phyloP scores from a whole-genome alignment of 2,797 vertebrate species.

The Macropus fuliginosus region DNA sequence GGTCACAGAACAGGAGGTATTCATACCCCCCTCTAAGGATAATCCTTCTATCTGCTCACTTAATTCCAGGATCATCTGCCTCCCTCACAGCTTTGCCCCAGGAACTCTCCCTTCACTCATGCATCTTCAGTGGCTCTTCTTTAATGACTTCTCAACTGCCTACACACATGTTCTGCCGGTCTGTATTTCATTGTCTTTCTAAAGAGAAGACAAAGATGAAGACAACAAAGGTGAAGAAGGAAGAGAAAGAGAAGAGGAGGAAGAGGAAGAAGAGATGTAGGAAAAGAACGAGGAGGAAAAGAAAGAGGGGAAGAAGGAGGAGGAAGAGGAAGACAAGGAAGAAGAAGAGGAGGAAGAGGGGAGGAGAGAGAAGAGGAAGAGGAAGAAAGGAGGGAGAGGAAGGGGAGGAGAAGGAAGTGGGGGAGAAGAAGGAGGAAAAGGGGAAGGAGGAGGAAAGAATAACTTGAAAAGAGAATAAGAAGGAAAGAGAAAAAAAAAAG shows the following conservation, averaged over 20 bases:
- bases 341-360: not conserved
- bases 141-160: not conserved
- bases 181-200: not conserved
- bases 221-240: not conserved
- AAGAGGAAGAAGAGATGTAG: not conserved
- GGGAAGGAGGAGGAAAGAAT: too few species aligned
- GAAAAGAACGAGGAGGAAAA: not conserved
- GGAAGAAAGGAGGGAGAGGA: too few species aligned
- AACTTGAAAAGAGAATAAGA: not conserved
- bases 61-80: not conserved
- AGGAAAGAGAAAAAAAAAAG: not conserved
- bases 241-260: too few species aligned
- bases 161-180: not conserved
- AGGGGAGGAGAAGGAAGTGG: too few species aligned
- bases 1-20: not conserved
- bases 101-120: not conserved
- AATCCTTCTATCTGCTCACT: not conserved
- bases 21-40: not conserved
- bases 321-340: too few species aligned
- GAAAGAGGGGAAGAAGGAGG: accelerated
- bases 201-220: not conserved
- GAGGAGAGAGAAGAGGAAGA: too few species aligned
- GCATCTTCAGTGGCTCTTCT: not conserved
- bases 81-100: not conserved
- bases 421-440: not conserved